Base-by-base conservation (phyloP, 2,113 vertebrate genomes). In the Cranoglanis bouderius region DNA sequence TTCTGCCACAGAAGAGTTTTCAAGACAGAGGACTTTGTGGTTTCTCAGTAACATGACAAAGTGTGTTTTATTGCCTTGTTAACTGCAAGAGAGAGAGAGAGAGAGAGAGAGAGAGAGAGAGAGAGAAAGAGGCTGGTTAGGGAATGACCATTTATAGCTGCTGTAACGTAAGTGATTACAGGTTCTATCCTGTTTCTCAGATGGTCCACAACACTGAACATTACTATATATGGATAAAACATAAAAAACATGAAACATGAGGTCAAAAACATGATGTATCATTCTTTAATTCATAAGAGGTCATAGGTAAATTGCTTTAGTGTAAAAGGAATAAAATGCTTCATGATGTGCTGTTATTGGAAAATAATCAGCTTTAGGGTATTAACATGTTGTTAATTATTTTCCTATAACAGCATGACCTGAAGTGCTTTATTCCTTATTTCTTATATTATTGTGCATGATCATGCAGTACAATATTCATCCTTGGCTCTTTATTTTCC, bases 171-270 rank as follows among this genome's bases (percentile, higher is more conserved):
- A 77, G 10, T 26, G 7, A 38, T 38, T 59, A 82, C n/a, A 82
- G 32, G 32, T 40, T 59, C 14, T 24, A 5, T 59, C 55, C 2
- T 8, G 49, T 21, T 32, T 55, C 8, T 3, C 32, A 55, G n/a
- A 8, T 35, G n/a, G 35, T 82, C 19, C 51, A 59, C 81, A 40
- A 61, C 21, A 59, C 14, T 26, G 21, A 13, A 14, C 9, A 6
- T 82, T 57, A 24, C 53, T 38, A 59, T 82, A 81, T 55, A 81
- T 24, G n/a, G 51, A 35, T 35, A 81, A 19, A 82, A 77, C n/a
- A n/a, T n/a, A 32, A n/a, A n/a, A 59, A 59, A 6, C 16, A 6
- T n/a, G n/a, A n/a, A n/a, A n/a, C n/a, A n/a, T n/a, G n/a, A n/a
- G n/a, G n/a, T n/a, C n/a, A n/a, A n/a, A n/a, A n/a, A n/a, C 4